Evolutionary conservation across 2,113 vertebrate genomes (phyloP).

Genomic region (Theristicus caerulescens): DNA sequence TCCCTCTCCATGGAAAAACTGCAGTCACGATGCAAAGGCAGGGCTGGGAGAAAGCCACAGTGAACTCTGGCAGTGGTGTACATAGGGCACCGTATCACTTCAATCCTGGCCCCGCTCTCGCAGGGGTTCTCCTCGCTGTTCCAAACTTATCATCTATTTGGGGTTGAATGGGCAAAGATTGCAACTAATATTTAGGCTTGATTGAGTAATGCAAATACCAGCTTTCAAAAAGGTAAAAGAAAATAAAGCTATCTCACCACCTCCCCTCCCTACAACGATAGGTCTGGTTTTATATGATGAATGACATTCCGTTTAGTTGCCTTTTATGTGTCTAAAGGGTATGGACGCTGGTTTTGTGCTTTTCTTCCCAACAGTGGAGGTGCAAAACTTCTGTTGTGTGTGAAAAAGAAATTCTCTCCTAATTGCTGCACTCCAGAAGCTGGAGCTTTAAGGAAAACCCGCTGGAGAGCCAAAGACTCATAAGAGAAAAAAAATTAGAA

Average conservation of each 20-base stretch:
- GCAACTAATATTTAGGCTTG: neutral
- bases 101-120: neutral
- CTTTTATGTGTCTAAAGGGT: neutral
- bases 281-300: neutral
- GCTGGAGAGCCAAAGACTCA: neutral
- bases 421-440: neutral
- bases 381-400: neutral
- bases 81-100: rapidly evolving
- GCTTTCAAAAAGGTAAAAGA: neutral
- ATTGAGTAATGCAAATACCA: neutral
- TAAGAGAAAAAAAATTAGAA: neutral
- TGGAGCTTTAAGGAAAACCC: neutral
- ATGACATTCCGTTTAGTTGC: neutral
- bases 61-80: neutral
- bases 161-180: neutral
- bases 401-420: neutral
- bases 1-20: neutral
- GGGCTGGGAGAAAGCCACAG: neutral
- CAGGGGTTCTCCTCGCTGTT: neutral
- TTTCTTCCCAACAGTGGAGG: neutral
- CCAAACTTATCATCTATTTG: neutral
- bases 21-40: rapidly evolving
- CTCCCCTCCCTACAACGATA: neutral
- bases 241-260: neutral
- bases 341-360: neutral